Base-by-base conservation (phyloP, 2,888 invertebrate species). In the Drosophila atroscutellata region DNA sequence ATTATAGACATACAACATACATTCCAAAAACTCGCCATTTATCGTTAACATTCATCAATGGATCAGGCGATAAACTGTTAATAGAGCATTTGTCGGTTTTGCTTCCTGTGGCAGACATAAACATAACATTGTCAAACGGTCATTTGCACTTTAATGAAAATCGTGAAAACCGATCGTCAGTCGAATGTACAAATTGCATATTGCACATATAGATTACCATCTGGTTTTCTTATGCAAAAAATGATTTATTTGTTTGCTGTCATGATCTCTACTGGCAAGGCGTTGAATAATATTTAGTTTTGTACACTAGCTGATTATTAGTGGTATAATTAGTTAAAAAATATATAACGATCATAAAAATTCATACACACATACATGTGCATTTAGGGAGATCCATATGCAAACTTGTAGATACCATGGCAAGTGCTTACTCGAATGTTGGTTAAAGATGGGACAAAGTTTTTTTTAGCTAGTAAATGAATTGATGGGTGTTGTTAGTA, bases 231-330 rank as follows among this genome's bases (percentile, higher is more conserved):
- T 37, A 13, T 20, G 20, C 18, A 32, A 52, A 20, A 20, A 2
- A 37, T 55, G 15, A 3, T 47, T 24, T 2, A n/a, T 32, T 28
- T 28, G n/a, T 36, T 47, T 47, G 57, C 42, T 20, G n/a, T 2
- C 47, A 52, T 36, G 15, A 52, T 51, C 24, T 28, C 37, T 42
- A n/a, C 50, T 39, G 36, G n/a, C n/a, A 54, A 26, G 52, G 51
- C 56, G 57, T 37, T 30, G 51, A 64, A 50, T 52, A 49, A 58
- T 24, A 54, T 65, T 65, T 75, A 61, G 66, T 72, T 57, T 20
- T 77, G 77, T 60, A 77, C 56, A 75, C 75, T 65, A 61, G 78
- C 57, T 72, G 58, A 70, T 70, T 63, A 59, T 58, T 62, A 61
- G 52, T 69, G 54, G 11, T 50, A 70, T 45, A 72, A 72, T 77